Evolutionary conservation across 1,140 invertebrate species (phyloP).

Genomic region (Macrostomum lignano): DNA sequence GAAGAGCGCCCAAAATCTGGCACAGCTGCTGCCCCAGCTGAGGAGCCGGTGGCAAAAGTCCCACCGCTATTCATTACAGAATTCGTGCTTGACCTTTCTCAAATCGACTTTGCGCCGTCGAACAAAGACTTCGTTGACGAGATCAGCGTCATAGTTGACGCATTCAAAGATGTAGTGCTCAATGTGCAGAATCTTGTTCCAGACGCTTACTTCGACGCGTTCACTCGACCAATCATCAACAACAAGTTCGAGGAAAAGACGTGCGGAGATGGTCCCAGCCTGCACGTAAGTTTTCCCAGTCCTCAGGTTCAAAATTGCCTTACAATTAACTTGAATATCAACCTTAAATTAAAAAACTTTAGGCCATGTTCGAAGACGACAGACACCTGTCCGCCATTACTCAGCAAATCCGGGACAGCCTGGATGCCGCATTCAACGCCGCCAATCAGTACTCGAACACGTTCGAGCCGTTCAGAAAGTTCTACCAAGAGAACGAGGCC

Average conservation of each 20-base stretch:
- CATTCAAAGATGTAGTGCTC: conserved; percentile 17
- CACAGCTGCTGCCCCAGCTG: conserved; percentile 10
- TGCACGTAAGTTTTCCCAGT: too few relatives aligned
- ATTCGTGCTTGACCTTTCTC: conserved; percentile 21
- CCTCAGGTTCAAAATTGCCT: too few relatives aligned
- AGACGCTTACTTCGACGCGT: conserved; percentile 26
- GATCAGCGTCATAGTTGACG: conserved; percentile 13
- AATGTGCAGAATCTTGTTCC: conserved; percentile 23
- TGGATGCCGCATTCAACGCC: conserved; percentile 34
- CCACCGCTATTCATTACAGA: conserved; percentile 24
- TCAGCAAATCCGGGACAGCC: conserved; percentile 28
- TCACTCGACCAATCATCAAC: conserved; percentile 38
- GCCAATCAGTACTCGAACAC: conserved; percentile 36
- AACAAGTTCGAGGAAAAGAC: conserved; percentile 39
- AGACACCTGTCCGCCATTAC: conserved; percentile 31
- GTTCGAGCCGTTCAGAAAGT: conserved; percentile 37
- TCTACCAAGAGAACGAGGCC: conserved; percentile 39
- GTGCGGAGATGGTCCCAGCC: conserved; percentile 36
- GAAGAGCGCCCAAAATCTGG: background rate
- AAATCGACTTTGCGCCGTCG: conserved; percentile 23
- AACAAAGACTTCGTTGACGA: conserved; percentile 20
- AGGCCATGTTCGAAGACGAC: conserved; percentile 38
- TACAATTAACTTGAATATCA: too few relatives aligned
- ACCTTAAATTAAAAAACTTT: too few relatives aligned
- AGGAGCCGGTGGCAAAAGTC: conserved; percentile 14